Conservation (phyloP, 2,888 invertebrate genomes). For the Lithophane semibrunnea region DNA sequence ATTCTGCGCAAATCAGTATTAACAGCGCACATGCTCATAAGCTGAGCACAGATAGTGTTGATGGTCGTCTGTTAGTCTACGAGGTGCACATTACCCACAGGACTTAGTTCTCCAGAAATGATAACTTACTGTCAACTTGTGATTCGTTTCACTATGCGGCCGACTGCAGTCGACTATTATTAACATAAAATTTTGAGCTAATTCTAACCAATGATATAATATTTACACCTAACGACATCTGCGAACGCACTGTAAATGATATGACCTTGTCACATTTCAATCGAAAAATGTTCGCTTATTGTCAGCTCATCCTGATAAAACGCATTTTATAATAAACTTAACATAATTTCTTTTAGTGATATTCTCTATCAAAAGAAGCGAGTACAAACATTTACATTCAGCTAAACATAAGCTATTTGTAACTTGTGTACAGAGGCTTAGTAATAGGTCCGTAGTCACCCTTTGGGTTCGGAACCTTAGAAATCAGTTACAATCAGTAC, state of each 20-base stretch:
- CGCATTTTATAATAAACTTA: neutral
- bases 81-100: neutral
- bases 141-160: neutral
- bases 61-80: neutral
- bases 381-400: neutral
- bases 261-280: neutral
- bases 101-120: neutral
- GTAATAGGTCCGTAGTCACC: too few relatives aligned
- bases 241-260: constrained; percentile 30
- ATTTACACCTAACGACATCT: constrained; percentile 37
- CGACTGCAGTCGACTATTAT: constrained; percentile 26
- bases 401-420: neutral
- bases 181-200: constrained; percentile 51
- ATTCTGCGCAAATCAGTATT: neutral
- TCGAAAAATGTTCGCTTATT: constrained; percentile 15
- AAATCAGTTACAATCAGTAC: constrained; percentile 8
- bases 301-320: constrained; percentile 10
- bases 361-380: neutral
- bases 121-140: neutral
- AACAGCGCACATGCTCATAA: neutral
- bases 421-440: neutral
- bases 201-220: constrained; percentile 49
- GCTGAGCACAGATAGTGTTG: neutral
- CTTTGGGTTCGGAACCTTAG: neutral
- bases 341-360: neutral